Evolutionary conservation across 2,888 invertebrate species (phyloP), one percentile per base, ranked within the genome.

Genomic region (Plagiodera versicolora): DNA sequence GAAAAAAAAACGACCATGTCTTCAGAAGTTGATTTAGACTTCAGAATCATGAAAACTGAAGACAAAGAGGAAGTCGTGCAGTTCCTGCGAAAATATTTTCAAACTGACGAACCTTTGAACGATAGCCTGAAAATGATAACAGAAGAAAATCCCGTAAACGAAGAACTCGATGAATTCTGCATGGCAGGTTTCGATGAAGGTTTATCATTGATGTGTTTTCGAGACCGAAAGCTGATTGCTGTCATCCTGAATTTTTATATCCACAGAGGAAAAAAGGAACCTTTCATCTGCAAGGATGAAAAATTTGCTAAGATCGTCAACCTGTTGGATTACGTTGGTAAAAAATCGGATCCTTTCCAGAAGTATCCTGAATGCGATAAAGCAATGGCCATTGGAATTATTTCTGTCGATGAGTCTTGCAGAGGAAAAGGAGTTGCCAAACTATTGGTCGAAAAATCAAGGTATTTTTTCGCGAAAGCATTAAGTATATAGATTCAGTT

Each of bases 81-180:
- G 32, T 84, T 85, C 70, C 73, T 86, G 9, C 75, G 80, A 66
- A 83, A 84, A 63, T 88, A 86, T 76, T 90, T 90, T 83, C 89
- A 89, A 81, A 84, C 83, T 20, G 89, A 90, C 70, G 90, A 90
- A 71, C 90, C 90, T 0, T 81, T 90, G 67, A 90, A 90, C 78
- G 77, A 83, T 9, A 83, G 83, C 39, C 83, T 89, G 24, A 81
- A 85, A 58, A 78, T 89, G 1, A 80, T 89, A 62, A 86, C 86
- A 58, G 84, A 83, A 0, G 84, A 85, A 14, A 82, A 84, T 46
- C 84, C 84, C 8, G 81, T 85, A 5, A 89, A 89, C 72, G 55
- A 77, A 1, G 88, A 89, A 67, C 77, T 90, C 17, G 89, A 89
- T 67, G 83, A 84, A 0, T 89, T 86, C 74, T 86, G 87, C 64